A percentile compares a stretch with the other conserved stretches of the same genome.
These are phyloP conservation scores for Crotalus viridis DNA, from an alignment of 2,113 vertebrate genomes.

Conservation along the genomic window DNA sequence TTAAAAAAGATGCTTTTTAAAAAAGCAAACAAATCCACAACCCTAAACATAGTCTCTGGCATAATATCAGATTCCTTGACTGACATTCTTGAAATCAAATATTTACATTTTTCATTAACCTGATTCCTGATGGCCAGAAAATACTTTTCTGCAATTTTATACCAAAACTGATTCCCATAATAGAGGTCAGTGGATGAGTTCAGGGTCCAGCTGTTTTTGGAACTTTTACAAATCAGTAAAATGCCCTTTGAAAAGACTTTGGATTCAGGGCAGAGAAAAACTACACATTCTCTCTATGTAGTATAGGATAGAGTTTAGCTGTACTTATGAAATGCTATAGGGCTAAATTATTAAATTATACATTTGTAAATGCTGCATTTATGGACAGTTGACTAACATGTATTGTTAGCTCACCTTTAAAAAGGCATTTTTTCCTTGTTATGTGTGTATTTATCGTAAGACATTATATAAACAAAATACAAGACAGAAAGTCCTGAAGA, in stretches of 20 bases:
- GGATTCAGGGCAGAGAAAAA: too few species aligned
- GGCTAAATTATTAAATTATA: not conserved
- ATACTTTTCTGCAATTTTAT: not conserved
- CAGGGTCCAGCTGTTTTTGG: not conserved
- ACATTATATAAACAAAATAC: not conserved
- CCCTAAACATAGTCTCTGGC: not conserved
- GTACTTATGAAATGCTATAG: not conserved
- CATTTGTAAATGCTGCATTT: not conserved
- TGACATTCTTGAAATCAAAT: not conserved
- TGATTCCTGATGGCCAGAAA: not conserved
- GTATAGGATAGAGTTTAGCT: not conserved
- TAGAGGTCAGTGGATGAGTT: not conserved
- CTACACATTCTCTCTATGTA: not conserved
- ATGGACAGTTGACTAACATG: not conserved
- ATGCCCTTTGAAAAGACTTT: not conserved
- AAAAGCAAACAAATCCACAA: not conserved
- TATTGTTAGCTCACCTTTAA: not conserved
- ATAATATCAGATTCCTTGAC: not conserved
- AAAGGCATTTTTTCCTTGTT: not conserved
- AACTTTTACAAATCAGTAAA: not conserved
- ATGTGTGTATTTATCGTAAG: not conserved
- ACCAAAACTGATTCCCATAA: conserved; percentile 19
- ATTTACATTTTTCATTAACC: not conserved
- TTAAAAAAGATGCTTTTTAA: not conserved
- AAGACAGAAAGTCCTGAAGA: not conserved